Conservation (phyloP, 2,797 vertebrate genomes). For the Scleropages formosus region DNA sequence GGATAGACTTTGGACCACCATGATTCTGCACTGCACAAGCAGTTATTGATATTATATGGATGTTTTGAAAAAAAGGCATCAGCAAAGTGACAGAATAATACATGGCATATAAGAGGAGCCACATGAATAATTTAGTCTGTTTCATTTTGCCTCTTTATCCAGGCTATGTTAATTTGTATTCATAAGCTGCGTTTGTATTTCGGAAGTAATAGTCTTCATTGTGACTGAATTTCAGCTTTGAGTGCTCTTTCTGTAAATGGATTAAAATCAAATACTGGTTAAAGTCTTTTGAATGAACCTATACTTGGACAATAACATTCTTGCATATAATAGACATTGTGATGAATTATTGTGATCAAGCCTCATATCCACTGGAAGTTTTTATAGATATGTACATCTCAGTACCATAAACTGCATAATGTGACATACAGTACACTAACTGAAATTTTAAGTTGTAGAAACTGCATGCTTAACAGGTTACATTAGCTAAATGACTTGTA, state of each 20-base stretch:
- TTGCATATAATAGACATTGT: neutral
- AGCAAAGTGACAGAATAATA: no score
- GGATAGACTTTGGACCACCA: no score
- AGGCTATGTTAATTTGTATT: constrained; percentile 14
- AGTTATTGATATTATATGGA: no score
- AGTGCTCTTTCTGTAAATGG: neutral
- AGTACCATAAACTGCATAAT: neutral
- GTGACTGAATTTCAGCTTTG: neutral
- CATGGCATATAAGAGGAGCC: neutral
- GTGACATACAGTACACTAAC: neutral
- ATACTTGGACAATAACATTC: no score
- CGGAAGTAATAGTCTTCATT: neutral
- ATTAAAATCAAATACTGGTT: no score
- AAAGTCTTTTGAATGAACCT: no score
- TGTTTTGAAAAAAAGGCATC: neutral
- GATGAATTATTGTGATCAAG: neutral
- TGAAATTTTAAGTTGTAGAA: neutral
- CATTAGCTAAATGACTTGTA: neutral
- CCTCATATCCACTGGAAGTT: neutral
- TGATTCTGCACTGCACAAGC: no score
- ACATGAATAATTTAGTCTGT: neutral
- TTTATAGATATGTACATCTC: neutral
- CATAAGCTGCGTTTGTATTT: constrained; percentile 13
- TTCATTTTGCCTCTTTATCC: neutral
- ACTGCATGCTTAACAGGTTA: neutral